Base-by-base conservation (phyloP, 2,113 vertebrate genomes). In the Daubentonia madagascariensis region DNA sequence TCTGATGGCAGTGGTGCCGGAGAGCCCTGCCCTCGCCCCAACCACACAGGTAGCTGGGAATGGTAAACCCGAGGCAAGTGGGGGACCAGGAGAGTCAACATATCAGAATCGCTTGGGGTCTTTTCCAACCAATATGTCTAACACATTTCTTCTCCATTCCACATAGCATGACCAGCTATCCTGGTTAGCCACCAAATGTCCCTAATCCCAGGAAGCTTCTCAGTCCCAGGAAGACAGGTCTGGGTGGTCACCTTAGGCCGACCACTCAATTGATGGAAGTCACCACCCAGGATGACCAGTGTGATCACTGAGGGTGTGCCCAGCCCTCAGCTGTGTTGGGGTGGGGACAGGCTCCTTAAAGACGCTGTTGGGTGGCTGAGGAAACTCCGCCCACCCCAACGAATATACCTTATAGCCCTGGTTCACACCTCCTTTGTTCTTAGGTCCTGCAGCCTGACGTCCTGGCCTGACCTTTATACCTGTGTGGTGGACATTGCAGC, bases 381-480 rank as follows among this genome's bases (percentile, higher is more conserved):
- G n/a, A n/a, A 32, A n/a, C 25, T 35, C 37, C 67, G 22, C 43
- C 54, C 1, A 28, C 23, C 4, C 0, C 3, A n/a, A 12, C 8
- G 4, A 50, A 50, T 30, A 1, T 1, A 4, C 9, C 12, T 79
- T 9, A 59, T 20, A 1, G 20, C 2, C 59, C 73, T 93, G 25
- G 97, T 70, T 70, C 76, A 3, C 63, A 91, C 73, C 59, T 87
- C 73, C 90, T 91, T 98, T 97, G 80, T 84, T 96, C 92, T 80
- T 98, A 99, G 99, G 96, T 99, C 99, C 92, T 99, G 99, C 97
- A 99, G 99, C 54, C 99, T 99, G 95, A 99, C 99, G 28, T 76
- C 97, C 97, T 99, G 99, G 99, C 98, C 94, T 37, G 99, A 99
- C 98, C 99, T 99, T 97, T 99, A 99, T 95, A 98, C 99, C 76